phyloP scores from a whole-genome alignment of 2,888 invertebrate genomes.

The Oscheius sp. region DNA sequence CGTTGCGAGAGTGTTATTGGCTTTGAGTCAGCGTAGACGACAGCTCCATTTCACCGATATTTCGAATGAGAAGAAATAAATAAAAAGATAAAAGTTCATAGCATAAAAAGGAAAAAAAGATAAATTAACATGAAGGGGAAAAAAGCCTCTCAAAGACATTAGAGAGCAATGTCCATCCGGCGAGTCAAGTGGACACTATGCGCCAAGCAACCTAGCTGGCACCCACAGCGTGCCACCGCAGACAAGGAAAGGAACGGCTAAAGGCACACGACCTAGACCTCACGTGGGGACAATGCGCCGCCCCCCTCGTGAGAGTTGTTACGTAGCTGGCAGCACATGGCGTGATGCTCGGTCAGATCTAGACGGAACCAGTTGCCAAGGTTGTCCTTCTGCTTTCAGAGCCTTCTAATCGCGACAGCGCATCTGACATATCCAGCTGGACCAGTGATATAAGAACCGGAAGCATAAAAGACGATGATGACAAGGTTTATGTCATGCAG shows the following conservation, averaged over 20 bases:
- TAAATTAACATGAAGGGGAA: too few species aligned
- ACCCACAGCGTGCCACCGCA: not conserved
- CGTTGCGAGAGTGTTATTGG: conserved; percentile 13
- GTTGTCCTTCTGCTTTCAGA: not conserved
- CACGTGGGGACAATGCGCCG: conserved; percentile 23
- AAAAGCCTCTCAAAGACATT: too few species aligned
- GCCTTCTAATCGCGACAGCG: conserved; percentile 19
- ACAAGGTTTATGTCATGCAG: not conserved
- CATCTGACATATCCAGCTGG: conserved; percentile 20
- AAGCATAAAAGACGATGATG: not conserved
- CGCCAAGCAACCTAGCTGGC: not conserved
- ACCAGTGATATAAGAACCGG: conserved; percentile 17
- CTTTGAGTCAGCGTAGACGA: not conserved
- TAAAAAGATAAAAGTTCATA: too few species aligned
- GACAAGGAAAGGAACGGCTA: conserved; percentile 9
- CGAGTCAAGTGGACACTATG: conserved; percentile 17
- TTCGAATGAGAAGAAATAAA: not conserved
- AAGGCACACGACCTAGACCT: conserved; percentile 14
- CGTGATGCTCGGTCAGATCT: conserved; percentile 14
- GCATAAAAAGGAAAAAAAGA: too few species aligned
- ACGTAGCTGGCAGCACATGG: conserved; percentile 24
- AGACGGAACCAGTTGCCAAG: conserved; percentile 9
- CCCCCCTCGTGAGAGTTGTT: conserved; percentile 25
- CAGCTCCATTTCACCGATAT: not conserved
- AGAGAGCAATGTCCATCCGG: conserved; percentile 3